A percentile compares a stretch with the other conserved stretches of the same genome.
Conservation (phyloP, 2,113 vertebrate genomes). For the Nymphicus hollandicus region DNA sequence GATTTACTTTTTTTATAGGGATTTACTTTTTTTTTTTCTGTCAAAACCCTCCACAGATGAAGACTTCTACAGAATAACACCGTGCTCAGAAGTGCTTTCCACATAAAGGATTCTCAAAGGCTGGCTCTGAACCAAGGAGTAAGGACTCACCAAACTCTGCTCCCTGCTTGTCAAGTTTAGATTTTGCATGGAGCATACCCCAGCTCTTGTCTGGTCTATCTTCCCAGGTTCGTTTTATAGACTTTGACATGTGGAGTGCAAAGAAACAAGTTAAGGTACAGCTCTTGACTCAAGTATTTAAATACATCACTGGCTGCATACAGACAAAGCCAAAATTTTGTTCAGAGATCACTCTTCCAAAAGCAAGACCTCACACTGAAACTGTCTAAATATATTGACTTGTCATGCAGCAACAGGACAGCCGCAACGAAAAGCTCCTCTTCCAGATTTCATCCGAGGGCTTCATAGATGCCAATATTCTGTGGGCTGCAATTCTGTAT, state of each 20-base stretch:
- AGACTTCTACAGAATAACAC: background rate
- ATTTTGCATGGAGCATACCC: background rate
- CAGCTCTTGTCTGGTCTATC: background rate
- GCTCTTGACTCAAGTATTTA: background rate
- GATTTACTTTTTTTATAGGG: too few species aligned
- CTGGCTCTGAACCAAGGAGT: background rate
- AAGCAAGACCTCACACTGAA: background rate
- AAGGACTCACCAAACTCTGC: background rate
- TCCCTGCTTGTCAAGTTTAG: background rate
- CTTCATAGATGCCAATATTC: background rate
- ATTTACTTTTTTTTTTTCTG: background rate
- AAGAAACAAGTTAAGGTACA: background rate
- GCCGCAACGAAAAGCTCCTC: background rate
- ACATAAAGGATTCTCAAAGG: background rate
- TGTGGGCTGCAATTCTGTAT: background rate
- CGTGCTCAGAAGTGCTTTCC: background rate
- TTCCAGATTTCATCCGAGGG: background rate
- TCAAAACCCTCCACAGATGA: background rate
- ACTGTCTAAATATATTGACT: background rate
- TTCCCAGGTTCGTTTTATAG: background rate
- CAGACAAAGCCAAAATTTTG: background rate
- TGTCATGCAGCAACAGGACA: background rate
- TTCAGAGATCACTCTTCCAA: background rate
- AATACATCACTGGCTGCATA: background rate
- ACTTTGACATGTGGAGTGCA: background rate